phyloP scores from a whole-genome alignment of 2,797 vertebrate species.

The Propithecus perrieri region DNA sequence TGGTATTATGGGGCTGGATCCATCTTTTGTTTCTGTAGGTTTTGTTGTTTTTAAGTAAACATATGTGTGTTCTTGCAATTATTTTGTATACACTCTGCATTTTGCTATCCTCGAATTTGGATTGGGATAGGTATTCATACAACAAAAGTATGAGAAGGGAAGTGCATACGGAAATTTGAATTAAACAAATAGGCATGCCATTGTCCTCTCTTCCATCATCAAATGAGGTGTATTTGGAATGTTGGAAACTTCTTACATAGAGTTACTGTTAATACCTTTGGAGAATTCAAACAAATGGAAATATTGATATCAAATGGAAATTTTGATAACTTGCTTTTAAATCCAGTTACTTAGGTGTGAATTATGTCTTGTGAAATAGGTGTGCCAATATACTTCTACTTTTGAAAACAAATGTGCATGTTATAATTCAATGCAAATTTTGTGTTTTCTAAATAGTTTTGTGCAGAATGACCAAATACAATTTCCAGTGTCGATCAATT shows the following conservation, averaged over 20 bases:
- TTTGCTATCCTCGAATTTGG: not conserved
- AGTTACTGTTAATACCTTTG: not conserved
- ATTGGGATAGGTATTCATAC: not conserved
- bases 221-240: not conserved
- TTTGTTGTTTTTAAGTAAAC: not conserved
- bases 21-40: not conserved
- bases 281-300: not conserved
- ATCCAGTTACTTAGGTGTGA: not conserved
- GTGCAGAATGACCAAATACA: not conserved
- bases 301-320: not conserved
- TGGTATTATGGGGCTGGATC: not conserved
- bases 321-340: not conserved
- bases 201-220: not conserved
- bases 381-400: not conserved
- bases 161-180: not conserved
- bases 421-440: not conserved
- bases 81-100: not conserved
- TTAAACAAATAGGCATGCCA: not conserved
- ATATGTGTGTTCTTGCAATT: not conserved
- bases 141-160: not conserved
- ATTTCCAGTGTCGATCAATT: not conserved
- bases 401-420: constrained; percentile 1
- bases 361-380: not conserved
- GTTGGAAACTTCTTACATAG: rapidly evolving
- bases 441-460: constrained; percentile 8